phyloP scores from a whole-genome alignment of 1,140 invertebrate species.

The Pemphigus obesinymphae region DNA sequence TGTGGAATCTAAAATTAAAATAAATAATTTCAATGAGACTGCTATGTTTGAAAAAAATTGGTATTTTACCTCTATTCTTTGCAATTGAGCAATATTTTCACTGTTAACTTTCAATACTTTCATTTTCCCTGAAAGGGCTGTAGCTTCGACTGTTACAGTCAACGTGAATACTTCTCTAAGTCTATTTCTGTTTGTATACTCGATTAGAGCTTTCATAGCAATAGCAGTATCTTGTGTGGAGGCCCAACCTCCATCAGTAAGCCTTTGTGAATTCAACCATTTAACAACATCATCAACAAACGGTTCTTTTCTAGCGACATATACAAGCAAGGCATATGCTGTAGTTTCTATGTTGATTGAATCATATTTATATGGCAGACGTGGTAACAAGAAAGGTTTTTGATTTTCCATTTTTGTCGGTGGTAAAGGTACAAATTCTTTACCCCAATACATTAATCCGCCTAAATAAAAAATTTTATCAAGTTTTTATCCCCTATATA shows the following conservation, averaged over 20 bases:
- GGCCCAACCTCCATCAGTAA: slow-evolving; percentile 90
- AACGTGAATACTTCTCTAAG: slow-evolving; percentile 83
- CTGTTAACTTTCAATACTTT: slow-evolving; percentile 66
- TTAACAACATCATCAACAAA: slow-evolving; percentile 75
- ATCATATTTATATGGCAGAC: slow-evolving; percentile 82
- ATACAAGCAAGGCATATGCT: slow-evolving; percentile 84
- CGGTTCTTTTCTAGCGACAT: slow-evolving; percentile 75
- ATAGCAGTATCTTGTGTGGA: slow-evolving; percentile 89
- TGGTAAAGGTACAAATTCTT: slow-evolving; percentile 67
- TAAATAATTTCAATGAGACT: not conserved
- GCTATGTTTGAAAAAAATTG: not conserved
- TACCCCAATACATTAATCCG: slow-evolving; percentile 80
- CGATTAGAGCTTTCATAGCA: slow-evolving; percentile 82
- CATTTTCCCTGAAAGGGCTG: slow-evolving; percentile 65
- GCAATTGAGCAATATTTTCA: slow-evolving; percentile 69
- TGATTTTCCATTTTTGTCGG: slow-evolving; percentile 84
- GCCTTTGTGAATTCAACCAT: slow-evolving; percentile 87
- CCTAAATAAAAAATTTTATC: slow-evolving; percentile 53
- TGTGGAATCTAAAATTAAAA: slow-evolving; percentile 66
- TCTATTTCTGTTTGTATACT: slow-evolving; percentile 79
- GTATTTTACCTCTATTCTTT: slow-evolving; percentile 68
- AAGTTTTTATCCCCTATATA: not conserved
- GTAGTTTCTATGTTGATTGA: slow-evolving; percentile 88
- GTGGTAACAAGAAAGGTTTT: slow-evolving; percentile 80
- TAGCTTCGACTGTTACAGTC: slow-evolving; percentile 75